Conservation (phyloP, 2,113 vertebrate genomes). For the Oreochromis tanganicae region DNA sequence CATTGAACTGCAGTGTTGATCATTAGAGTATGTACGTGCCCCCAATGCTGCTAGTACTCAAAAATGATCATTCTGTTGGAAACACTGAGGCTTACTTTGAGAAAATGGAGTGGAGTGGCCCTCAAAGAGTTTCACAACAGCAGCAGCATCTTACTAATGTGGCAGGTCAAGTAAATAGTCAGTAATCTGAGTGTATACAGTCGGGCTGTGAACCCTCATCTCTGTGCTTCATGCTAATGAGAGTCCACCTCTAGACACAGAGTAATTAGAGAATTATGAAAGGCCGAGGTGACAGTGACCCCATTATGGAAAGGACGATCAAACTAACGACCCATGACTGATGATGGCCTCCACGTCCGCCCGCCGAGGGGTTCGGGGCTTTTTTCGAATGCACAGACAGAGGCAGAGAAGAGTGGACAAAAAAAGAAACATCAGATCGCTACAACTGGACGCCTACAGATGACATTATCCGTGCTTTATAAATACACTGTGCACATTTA, state of each 20-base stretch:
- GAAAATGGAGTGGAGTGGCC: neutral
- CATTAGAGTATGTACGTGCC: accelerated
- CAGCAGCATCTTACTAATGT: neutral
- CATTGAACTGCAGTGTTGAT: neutral
- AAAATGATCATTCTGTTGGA: neutral
- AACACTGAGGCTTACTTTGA: neutral
- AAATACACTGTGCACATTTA: neutral
- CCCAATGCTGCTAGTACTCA: neutral
- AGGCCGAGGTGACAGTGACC: slow-evolving; percentile 62
- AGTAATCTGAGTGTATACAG: neutral
- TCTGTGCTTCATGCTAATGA: slow-evolving; percentile 17
- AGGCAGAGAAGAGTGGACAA: neutral
- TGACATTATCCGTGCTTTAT: slow-evolving; percentile 2
- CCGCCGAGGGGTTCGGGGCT: neutral
- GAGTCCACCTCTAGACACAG: slow-evolving; percentile 32
- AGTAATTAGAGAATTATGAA: slow-evolving; percentile 62
- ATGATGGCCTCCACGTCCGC: slow-evolving; percentile 41
- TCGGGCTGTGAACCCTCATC: neutral
- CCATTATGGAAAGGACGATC: slow-evolving; percentile 57
- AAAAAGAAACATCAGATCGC: neutral
- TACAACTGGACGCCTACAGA: neutral
- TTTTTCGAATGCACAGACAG: neutral
- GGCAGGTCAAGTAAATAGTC: neutral
- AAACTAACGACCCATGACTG: slow-evolving; percentile 64
- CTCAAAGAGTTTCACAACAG: neutral